Conservation (phyloP, 2,888 invertebrate species). For the Spialia ferax region DNA sequence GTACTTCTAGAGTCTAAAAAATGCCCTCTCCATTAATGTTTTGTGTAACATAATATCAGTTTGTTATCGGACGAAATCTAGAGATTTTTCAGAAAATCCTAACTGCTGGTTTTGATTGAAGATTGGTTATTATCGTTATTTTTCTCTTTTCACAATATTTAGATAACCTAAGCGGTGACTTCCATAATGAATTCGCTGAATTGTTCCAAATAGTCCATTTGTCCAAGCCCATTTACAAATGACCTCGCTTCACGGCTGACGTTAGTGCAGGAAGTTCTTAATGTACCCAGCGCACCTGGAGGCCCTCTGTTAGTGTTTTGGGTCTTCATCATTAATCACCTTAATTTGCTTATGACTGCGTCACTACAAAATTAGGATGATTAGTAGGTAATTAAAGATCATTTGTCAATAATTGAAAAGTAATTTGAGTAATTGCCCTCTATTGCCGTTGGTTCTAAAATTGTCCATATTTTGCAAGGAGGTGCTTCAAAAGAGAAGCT, state of each 20-base stretch:
- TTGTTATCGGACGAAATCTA: too few relatives aligned
- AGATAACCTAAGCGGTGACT: background rate
- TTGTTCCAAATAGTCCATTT: constrained; percentile 22
- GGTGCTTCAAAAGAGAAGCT: background rate
- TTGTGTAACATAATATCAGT: too few relatives aligned
- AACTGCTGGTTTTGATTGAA: too few relatives aligned
- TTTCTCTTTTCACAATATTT: background rate
- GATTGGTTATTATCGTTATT: too few relatives aligned
- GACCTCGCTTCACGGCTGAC: constrained; percentile 10
- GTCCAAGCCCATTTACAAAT: constrained; percentile 10
- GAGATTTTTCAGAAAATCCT: too few relatives aligned
- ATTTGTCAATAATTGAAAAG: background rate
- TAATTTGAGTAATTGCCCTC: background rate
- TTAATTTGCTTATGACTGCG: background rate
- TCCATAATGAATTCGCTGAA: constrained; percentile 11
- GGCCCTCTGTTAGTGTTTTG: background rate
- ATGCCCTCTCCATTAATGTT: too few relatives aligned
- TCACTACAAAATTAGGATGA: background rate
- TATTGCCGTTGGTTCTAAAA: background rate
- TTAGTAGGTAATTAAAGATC: background rate
- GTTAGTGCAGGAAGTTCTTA: constrained; percentile 9
- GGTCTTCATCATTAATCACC: background rate
- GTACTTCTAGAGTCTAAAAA: too few relatives aligned
- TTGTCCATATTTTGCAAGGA: background rate
- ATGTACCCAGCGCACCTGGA: background rate